Evolutionary conservation across 2,113 vertebrate species (phyloP), one percentile per base, ranked within the genome.

Genomic region (Odocoileus virginianus): DNA sequence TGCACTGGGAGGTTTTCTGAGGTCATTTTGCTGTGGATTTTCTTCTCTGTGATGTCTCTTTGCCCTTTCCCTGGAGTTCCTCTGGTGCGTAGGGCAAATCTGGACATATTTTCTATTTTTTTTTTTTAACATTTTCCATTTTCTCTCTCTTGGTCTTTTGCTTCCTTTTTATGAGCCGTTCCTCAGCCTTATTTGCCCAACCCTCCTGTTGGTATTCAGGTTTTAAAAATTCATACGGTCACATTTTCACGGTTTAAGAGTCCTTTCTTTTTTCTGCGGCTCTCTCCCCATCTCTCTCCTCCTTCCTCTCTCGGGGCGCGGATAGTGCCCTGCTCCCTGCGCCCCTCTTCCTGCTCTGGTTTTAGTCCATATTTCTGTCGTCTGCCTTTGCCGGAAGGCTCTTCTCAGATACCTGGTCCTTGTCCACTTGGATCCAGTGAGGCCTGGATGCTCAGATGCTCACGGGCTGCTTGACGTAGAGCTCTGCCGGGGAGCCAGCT

Each of bases 331-430:
- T 30, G 45, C 8, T 79, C 8, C 45, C 76, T 47, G 6, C 2
- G 1, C 7, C 7, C 76, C 27, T 36, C 15, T 14, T 50, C 15
- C 50, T 9, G 57, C 1, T 7, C 12, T 1, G 10, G 9, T 61
- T 30, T 28, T 4, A 5, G 6, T 40, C 25, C 16, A 6, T 0
- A 3, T 2, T 7, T 61, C 91, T 6, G 0, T 33, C 2, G 0
- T 43, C 50, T 55, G 36, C 60, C 79, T 55, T 55, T 67, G 27
- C 79, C 5, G 0, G 0, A 14, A 3, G 45, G 5, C 90, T 23
- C 57, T 28, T 15, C 43, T 33, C 67, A 43, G 90, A 54, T 27
- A 11, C 19, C 47, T 27, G 90, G n/a, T 17, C 1, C 6, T 13
- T 27, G 28, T n/a, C 9, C 16, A 21, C 36, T 55, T 23, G 7